Base-by-base conservation (phyloP, 2,113 vertebrate species). In the Oreotragus oreotragus region DNA sequence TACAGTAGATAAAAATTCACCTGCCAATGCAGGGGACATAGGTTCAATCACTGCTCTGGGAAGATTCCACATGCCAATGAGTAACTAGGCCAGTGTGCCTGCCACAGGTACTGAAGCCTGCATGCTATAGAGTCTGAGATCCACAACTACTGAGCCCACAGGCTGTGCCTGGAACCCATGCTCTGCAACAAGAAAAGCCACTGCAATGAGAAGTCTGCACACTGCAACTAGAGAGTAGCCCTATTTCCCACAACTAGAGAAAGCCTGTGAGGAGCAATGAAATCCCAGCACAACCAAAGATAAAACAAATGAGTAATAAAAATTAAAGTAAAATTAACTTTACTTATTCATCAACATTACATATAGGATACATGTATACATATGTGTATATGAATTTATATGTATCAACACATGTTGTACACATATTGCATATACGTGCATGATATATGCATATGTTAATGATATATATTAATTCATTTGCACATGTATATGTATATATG, bases 351-450 rank as follows among this genome's bases (percentile, higher is more conserved):
- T 14, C 47, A 81, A n/a, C 30, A 80, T 80, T 80, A 80, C 25
- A 90, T 28, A 58, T 36, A 87, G 47, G 27, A 43, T 19, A 21
- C 16, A 28, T 6, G 4, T 45, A 21, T 60, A 60, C 55, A 28
- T 10, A 2, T 66, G 14, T n/a, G n/a, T 16, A 51, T 14, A 70
- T 27, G 62, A 39, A 36, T n/a, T 27, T 10, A 17, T 30, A 9
- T 27, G 13, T 28, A 53, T 12, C 36, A 39, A 39, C 28, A 27
- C 51, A 51, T 77, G 49, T 16, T 58, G 7, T 21, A 93, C 27
- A 62, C 4, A n/a, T n/a, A 64, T 15, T 21, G 45, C 0, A 28
- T 5, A 79, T 1, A 28, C 0, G 11, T 10, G 19, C 3, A 90
- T 58, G 36, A n/a, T n/a, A 9, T 58, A 9, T 17, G 2, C 45